Base-by-base conservation (phyloP, 2,113 vertebrate genomes). In the Merops nubicus region DNA sequence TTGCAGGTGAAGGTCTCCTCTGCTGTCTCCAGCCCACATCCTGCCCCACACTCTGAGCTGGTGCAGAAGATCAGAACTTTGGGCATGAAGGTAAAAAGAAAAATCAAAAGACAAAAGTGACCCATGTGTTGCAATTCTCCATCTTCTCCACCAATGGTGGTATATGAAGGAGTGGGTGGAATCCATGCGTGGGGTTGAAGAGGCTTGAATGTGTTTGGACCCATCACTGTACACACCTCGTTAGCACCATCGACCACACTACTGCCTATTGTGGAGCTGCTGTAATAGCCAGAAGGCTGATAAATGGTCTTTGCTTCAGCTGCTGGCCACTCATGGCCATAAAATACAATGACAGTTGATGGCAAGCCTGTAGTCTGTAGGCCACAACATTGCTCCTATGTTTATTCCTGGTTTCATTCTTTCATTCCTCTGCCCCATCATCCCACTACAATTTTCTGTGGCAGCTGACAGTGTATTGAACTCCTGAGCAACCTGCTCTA, bases 51-150 rank as follows among this genome's bases (percentile, higher is more conserved):
- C 12, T 51, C 31, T 20, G 25, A 94, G 22, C 21, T 79, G 57
- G 40, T 48, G 33, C 13, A 87, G n/a, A 19, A 87, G 48, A 70
- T 6, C 59, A 88, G 64, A 84, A 74, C 36, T 84, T 84, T 16
- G 34, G 12, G 26, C 56, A 80, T 1, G 1, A 78, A 88, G 15
- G 15, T 51, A 45, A 81, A 85, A 60, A 90, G 17, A 86, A 90
- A 43, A 16, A 86, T 23, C n/a, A 47, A 86, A 93, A 86, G 4
- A 7, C 26, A n/a, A 45, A 70, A 92, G 43, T 18, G 18, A 25
- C 20, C 6, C 0, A 0, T 36, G 33, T 76, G 26, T 51, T 70
- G 26, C 23, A 76, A 40, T 9, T 40, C 11, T 60, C 9, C 33
- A 51, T 22, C 34, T 74, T 38, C 36, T 73, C 18, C 67, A 77